Conservation (phyloP, 2,888 invertebrate species). For the Tricholauxania praeusta region DNA sequence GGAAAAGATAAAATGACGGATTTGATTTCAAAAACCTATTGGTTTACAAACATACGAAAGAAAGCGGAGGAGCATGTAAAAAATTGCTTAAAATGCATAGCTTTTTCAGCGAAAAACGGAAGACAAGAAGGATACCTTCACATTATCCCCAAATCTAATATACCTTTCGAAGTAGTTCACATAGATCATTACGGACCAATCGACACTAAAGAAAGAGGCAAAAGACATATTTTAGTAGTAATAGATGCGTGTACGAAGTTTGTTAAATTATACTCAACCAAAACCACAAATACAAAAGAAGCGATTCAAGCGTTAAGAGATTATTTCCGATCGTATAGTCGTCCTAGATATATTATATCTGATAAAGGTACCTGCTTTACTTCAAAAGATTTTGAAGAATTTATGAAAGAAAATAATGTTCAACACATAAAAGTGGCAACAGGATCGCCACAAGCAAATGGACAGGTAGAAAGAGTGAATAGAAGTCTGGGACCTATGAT, state of each 20-base stretch:
- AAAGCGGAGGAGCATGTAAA: slow-evolving; percentile 25
- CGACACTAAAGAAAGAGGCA: slow-evolving; percentile 18
- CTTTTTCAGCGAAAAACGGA: slow-evolving; percentile 32
- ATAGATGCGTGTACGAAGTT: slow-evolving; percentile 42
- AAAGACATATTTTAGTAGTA: slow-evolving; percentile 38
- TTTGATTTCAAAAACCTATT: no score
- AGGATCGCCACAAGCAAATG: slow-evolving; percentile 48
- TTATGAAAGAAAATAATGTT: slow-evolving; percentile 39
- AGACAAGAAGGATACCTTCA: slow-evolving; percentile 35
- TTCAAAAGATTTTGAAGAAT: slow-evolving; percentile 45
- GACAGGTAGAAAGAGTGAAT: slow-evolving; percentile 49
- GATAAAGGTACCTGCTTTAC: slow-evolving; percentile 49
- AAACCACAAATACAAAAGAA: slow-evolving; percentile 37
- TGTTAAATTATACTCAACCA: slow-evolving; percentile 37
- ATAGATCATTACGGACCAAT: slow-evolving; percentile 39
- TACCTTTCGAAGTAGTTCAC: slow-evolving; percentile 37
- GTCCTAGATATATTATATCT: slow-evolving; percentile 41
- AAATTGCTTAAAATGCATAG: slow-evolving; percentile 41
- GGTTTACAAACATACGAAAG: no score
- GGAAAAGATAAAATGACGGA: slow-evolving; percentile 36
- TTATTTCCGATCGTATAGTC: slow-evolving; percentile 46
- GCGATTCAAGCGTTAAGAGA: slow-evolving; percentile 43
- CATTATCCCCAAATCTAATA: slow-evolving; percentile 35
- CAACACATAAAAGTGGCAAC: slow-evolving; percentile 43
- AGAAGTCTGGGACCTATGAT: slow-evolving; percentile 46